A percentile compares a stretch with the other conserved stretches of the same genome.
phyloP scores from a whole-genome alignment of 2,113 vertebrate species.

The Etheostoma spectabile region DNA sequence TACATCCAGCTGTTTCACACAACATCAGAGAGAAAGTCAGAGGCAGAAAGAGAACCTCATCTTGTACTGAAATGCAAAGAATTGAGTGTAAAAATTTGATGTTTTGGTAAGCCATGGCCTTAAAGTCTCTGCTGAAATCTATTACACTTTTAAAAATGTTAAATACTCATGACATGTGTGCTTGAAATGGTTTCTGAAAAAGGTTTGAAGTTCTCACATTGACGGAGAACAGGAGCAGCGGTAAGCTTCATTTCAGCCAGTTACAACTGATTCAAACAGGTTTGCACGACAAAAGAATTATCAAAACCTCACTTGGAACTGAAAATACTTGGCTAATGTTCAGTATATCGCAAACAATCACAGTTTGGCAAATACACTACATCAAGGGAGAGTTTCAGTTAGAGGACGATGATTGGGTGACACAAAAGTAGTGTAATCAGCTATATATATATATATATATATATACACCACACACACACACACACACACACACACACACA shows the following conservation, averaged over 20 bases:
- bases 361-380: not conserved
- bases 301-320: not conserved
- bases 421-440: not conserved
- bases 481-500: too few relatives aligned
- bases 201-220: not conserved
- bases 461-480: too few relatives aligned
- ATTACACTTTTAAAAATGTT: not conserved
- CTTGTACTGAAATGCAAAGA: conserved; percentile 8
- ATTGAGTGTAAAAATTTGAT: not conserved
- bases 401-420: not conserved
- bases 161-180: not conserved
- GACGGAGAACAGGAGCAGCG: not conserved
- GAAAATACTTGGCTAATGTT: not conserved
- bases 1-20: conserved; percentile 76
- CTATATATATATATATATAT: too few relatives aligned
- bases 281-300: not conserved
- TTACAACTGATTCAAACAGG: not conserved
- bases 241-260: not conserved
- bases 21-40: conserved; percentile 33
- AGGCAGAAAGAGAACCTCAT: conserved; percentile 31
- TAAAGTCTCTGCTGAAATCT: not conserved
- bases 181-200: not conserved
- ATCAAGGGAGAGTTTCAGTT: not conserved
- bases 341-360: not conserved
- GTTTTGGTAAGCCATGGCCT: conserved; percentile 5